Conservation (phyloP, 2,888 invertebrate species). For the Trachelus tabidus region DNA sequence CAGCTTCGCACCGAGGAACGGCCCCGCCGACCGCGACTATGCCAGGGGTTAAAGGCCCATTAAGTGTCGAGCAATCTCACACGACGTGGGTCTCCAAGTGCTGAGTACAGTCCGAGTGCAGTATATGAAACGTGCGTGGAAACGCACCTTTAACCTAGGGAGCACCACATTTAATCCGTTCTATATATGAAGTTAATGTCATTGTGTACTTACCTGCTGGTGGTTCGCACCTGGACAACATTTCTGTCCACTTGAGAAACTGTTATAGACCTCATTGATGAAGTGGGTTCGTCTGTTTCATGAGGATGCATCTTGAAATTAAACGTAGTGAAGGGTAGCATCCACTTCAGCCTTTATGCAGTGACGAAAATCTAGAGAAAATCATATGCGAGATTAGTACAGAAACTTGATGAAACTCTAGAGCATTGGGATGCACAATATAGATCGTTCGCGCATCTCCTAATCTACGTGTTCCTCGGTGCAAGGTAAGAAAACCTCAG, state of each 20-base stretch:
- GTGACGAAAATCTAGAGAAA: background rate
- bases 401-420: background rate
- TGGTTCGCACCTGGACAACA: background rate
- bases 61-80: slow-evolving; percentile 49
- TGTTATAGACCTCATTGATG: background rate
- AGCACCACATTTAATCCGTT: background rate
- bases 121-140: background rate
- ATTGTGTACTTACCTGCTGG: background rate
- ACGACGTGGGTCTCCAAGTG: slow-evolving; percentile 8
- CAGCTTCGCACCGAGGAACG: slow-evolving; percentile 24
- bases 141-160: background rate
- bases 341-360: background rate
- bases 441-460: background rate
- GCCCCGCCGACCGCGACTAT: slow-evolving; percentile 21
- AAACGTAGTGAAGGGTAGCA: background rate
- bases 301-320: background rate
- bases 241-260: background rate
- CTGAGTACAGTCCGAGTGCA: background rate
- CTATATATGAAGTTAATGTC: background rate
- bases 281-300: background rate
- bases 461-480: background rate
- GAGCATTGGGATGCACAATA: background rate
- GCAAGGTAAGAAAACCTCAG: background rate
- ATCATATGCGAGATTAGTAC: background rate
- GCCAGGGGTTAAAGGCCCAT: slow-evolving; percentile 54